Base-by-base conservation (phyloP, 2,797 vertebrate genomes). In the Huso huso region DNA sequence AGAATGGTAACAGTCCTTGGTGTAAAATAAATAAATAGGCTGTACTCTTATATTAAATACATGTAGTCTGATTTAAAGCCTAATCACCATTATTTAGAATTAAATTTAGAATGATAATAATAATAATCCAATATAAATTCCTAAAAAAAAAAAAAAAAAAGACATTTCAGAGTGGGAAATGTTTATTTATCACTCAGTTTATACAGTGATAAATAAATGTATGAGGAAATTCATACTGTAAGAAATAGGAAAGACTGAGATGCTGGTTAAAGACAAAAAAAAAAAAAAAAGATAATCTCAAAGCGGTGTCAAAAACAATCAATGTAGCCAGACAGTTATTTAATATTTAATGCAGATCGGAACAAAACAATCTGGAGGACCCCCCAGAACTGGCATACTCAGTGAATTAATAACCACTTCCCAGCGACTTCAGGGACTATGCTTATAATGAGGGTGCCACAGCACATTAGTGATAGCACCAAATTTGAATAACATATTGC, bases 341-440 rank as follows among this genome's bases (percentile, higher is more conserved):
- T 74, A 72, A 81, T 80, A 78, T 77, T 77, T 68, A 79, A 75
- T 65, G 66, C 61, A 66, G 62, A 9, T 72, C 65, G 72, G 73
- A 78, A 68, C 66, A 60, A 73, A 60, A 69, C 73, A 75, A 70
- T 73, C 72, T 75, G 76, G 75, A 66, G 4, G 65, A 69, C 60
- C 11, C 61, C 61, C 61, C 1, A 70, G 69, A 52, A 66, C 18
- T 13, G 72, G 10, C 57, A 68, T 51, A 71, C 64, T 67, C 71
- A 78, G 75, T 75, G 78, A 80, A 77, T 79, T 85, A 84, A 84
- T 79, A 71, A 79, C 70, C 63, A 71, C 78, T 75, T 58, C 66
- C 61, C 58, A 59, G 58, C 23, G 66, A 60, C 66, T 37, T 11
- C n/a, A 78, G 82, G 72, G 77, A 72, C 73, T 74, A 74, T 23